Conservation (phyloP, 2,888 invertebrate genomes). For the Laothoe populi region DNA sequence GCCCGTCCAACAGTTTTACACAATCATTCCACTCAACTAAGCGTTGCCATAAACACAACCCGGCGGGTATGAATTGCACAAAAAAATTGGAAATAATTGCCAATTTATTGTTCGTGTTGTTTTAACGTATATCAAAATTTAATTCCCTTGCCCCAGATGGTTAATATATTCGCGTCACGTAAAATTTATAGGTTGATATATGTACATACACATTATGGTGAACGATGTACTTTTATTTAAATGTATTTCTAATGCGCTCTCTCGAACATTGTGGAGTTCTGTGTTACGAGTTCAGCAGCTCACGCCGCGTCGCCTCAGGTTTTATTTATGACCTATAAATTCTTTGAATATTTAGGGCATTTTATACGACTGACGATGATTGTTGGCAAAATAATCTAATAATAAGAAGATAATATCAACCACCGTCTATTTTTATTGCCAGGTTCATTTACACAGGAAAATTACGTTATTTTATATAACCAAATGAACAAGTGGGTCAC, state of each 20-base stretch:
- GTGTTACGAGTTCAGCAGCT: no score
- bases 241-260: background rate
- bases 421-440: no score
- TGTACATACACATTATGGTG: background rate
- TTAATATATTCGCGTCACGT: constrained; percentile 28
- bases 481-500: no score
- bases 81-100: constrained; percentile 81
- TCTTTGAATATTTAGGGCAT: no score
- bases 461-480: no score
- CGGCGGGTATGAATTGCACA: constrained; percentile 81
- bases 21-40: constrained; percentile 85
- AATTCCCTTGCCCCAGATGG: constrained; percentile 43
- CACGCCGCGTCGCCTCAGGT: no score
- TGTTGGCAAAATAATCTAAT: no score
- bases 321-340: no score
- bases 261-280: background rate
- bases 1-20: constrained; percentile 81
- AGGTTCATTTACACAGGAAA: no score
- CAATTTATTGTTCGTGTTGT: constrained; percentile 67
- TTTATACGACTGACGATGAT: no score
- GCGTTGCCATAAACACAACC: constrained; percentile 82
- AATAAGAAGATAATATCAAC: no score
- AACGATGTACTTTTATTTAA: background rate
- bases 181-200: constrained; percentile 2
- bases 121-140: constrained; percentile 62